phyloP scores from a whole-genome alignment of 2,797 vertebrate species.

The Fundulus diaphanus region DNA sequence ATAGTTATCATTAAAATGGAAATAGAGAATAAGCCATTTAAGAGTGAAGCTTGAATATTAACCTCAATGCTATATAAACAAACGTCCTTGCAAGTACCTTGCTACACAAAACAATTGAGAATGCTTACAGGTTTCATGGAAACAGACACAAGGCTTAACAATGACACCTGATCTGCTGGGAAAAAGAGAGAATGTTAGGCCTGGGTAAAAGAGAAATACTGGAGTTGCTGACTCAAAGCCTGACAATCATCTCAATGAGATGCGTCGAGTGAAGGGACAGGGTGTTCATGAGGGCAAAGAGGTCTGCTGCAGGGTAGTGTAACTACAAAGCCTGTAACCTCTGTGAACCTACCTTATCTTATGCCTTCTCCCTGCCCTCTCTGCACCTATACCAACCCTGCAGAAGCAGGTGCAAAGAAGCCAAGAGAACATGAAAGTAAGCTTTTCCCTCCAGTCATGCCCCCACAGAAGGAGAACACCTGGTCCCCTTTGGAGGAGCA shows the following conservation, averaged over 20 bases:
- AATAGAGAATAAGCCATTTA: not conserved
- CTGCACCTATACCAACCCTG: conserved; percentile 42
- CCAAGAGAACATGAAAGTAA: conserved; percentile 67
- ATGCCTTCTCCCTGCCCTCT: conserved; percentile 54
- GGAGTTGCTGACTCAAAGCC: conserved; percentile 67
- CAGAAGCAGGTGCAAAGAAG: conserved; percentile 72
- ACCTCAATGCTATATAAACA: not conserved
- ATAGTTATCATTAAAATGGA: conserved; percentile 8
- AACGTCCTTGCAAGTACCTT: not conserved
- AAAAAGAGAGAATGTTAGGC: conserved; percentile 8
- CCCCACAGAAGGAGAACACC: conserved; percentile 67
- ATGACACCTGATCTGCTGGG: conserved; percentile 43
- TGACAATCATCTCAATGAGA: conserved; percentile 65
- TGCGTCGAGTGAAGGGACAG: conserved; percentile 52
- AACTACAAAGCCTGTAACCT: conserved; percentile 62
- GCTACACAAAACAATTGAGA: not conserved
- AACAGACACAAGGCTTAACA: conserved; percentile 22
- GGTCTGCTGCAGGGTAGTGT: conserved; percentile 67
- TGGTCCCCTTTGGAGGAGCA: conserved; percentile 61
- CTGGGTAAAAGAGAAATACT: conserved; percentile 34
- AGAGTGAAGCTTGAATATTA: conserved; percentile 11
- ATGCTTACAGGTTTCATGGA: conserved; percentile 28
- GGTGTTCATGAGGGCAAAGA: conserved; percentile 48
- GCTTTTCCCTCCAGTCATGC: conserved; percentile 45
- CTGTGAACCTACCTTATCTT: conserved; percentile 66